Evolutionary conservation across 2,797 vertebrate genomes (phyloP), one percentile per base, ranked within the genome.

Genomic region (Hippopotamyrus pictus): DNA sequence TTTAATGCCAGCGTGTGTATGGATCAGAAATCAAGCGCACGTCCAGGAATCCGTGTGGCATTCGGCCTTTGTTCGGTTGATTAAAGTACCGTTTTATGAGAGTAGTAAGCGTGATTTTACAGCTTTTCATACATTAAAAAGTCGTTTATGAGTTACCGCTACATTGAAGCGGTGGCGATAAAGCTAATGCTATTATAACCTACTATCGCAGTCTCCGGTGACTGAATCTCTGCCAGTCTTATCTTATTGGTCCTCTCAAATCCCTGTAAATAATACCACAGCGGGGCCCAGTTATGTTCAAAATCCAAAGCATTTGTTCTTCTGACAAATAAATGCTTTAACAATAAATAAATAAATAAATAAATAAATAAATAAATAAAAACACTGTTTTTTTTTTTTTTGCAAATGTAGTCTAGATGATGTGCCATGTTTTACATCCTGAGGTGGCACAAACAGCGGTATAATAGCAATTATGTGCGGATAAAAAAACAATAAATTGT

Each of bases 91-190:
- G 37, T 19, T 82, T 46, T 82, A 82, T n/a, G 41, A 46, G 19
- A 11, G 37, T 22, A 46, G 19, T 46, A 82, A 82, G 76, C 41
- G 19, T 46, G 76, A 82, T 82, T 82, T 46, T 82, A 37, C 7
- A n/a, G 41, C 76, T 82, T 82, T 46, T 82, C 76, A 46, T 46
- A 82, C 76, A 82, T 82, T 82, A 82, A 82, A 19, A 82, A 46
- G 41, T 44, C 76, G 3, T 82, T 82, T 82, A 82, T 82, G 7
- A 82, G 19, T 82, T 82, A 82, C 37, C 46, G 7, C 19, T 46
- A 46, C 41, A 82, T 46, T 82, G 76, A 82, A 44, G 76, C 19
- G 17, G 41, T 82, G 76, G 41, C 8, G 76, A 82, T 82, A 82
- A n/a, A 46, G 19, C 19, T 82, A 82, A 82, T 82, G 41, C 41